Evolutionary conservation across 2,797 vertebrate species (phyloP), one percentile per base, ranked within the genome.

Genomic region (Chelon auratus): DNA sequence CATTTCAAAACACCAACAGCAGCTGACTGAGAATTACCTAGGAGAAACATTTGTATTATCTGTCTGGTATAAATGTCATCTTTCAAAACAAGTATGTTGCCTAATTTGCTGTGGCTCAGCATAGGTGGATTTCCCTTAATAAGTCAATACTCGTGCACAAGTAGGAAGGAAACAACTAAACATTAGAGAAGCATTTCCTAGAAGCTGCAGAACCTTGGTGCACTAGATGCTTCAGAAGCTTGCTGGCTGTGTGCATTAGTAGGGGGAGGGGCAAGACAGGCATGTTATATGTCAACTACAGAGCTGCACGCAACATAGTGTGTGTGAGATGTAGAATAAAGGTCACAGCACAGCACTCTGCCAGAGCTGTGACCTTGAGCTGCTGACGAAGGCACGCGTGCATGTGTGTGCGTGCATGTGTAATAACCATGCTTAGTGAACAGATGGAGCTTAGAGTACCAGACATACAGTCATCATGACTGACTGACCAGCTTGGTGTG

Each of bases 401-500:
- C 54, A 52, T 37, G 68, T 65, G 69, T 51, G 65, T 70, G 83
- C 0, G 62, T 68, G 80, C 58, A 20, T 78, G 76, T 82, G 83
- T 91, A 91, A 93, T 92, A 91, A 91, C 91, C 89, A 91, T 91
- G 89, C 88, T 93, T 91, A 91, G 88, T 60, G 89, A 92, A 91
- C 91, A 92, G 90, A 93, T 92, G 89, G 91, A 89, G 91, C 87
- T 92, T 91, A 93, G 83, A 88, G 85, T 83, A 90, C 73, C 87
- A 92, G 91, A 92, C 92, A 92, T 86, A 87, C 90, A 88, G 90
- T 90, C 87, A 92, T 91, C 87, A 87, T 88, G 87, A 92, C 79
- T 90, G 89, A 93, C 87, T 86, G 89, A 87, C 87, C 81, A 73
- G 84, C 80, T 77, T 37, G 53, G 62, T 78, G 74, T 69, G 74